Base-by-base conservation (phyloP, 2,888 invertebrate species). In the Zele albiditarsus region DNA sequence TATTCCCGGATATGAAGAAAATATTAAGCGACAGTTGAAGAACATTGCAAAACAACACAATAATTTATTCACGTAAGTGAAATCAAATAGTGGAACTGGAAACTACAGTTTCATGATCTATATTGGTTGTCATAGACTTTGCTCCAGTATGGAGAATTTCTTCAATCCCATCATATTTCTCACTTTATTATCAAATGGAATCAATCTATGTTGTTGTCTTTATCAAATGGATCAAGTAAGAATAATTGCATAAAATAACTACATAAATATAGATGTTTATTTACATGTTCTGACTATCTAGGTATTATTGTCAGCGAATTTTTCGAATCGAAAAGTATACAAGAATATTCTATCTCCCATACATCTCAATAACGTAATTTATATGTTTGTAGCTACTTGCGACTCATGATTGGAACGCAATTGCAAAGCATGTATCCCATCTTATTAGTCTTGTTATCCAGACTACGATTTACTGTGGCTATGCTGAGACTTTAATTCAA, bases 391-490 rank as follows among this genome's bases (percentile, higher is more conserved):
- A 78, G 78, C 72, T 70, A 76, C 28, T 76, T 14, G 71, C 69
- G 2, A 27, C 68, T 28, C 65, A 70, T 12, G 72, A 78, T 67
- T 71, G 62, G 31, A 28, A 57, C 16, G 76, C 76, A 58, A 62
- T 78, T 23, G 49, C 72, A 10, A 80, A 80, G 58, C 75, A 78
- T 71, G 66, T 79, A 14, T 75, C 79, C 16, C 80, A 81, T 69
- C 73, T 74, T 20, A 76, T 79, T 1, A 75, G 78, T 16, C 74
- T 81, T 2, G 57, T 78, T 16, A 73, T 77, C 10, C 80, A 81
- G 28, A 78, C 79, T 8, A 60, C 79, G 4, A 78, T 81, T 58
- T 81, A 81, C 31, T 81, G 81, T 42, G 80, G 80, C 20, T 80
- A 76, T 49, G 79, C 81, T 10, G 79, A 77, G 16, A 76, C 65